Evolutionary conservation across 2,113 vertebrate genomes (phyloP).

Genomic region (Trochalopteron elliotii): DNA sequence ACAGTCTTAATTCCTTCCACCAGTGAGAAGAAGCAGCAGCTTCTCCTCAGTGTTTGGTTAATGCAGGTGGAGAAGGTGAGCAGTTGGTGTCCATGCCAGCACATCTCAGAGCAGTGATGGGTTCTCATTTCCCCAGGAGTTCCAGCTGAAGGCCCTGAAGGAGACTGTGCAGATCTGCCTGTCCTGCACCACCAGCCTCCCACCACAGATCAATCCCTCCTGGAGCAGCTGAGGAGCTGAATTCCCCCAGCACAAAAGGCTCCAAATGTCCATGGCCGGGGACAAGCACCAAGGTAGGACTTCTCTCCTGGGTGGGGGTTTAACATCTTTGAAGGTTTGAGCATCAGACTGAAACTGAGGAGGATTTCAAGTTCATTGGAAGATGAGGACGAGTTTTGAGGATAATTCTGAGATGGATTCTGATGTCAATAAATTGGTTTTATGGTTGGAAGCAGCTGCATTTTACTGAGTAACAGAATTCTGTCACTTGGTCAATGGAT

Average conservation of each 20-base stretch:
- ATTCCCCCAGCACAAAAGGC: conserved; percentile 72
- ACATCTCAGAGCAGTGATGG: neutral
- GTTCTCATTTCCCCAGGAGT: conserved; percentile 80
- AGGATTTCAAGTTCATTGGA: conserved; percentile 8
- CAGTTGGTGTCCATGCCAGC: neutral
- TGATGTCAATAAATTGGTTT: neutral
- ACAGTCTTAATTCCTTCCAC: neutral
- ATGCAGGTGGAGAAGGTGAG: neutral
- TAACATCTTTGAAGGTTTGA: neutral
- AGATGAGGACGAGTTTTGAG: neutral
- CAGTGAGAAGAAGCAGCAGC: neutral
- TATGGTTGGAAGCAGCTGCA: neutral
- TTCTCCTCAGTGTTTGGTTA: neutral
- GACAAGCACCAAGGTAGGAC: conserved; percentile 82
- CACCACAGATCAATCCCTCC: conserved; percentile 69
- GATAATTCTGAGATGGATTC: neutral
- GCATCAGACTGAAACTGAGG: neutral
- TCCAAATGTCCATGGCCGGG: conserved; percentile 73
- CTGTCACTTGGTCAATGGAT: neutral
- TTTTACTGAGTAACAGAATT: neutral
- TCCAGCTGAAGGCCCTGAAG: conserved; percentile 95
- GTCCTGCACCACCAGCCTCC: conserved; percentile 84
- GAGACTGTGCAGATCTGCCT: conserved; percentile 95
- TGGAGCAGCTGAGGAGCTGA: conserved; percentile 75
- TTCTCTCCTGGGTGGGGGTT: neutral